These are phyloP conservation scores for Junco hyemalis DNA, from an alignment of 2,113 vertebrate species.

Conservation along the genomic window DNA sequence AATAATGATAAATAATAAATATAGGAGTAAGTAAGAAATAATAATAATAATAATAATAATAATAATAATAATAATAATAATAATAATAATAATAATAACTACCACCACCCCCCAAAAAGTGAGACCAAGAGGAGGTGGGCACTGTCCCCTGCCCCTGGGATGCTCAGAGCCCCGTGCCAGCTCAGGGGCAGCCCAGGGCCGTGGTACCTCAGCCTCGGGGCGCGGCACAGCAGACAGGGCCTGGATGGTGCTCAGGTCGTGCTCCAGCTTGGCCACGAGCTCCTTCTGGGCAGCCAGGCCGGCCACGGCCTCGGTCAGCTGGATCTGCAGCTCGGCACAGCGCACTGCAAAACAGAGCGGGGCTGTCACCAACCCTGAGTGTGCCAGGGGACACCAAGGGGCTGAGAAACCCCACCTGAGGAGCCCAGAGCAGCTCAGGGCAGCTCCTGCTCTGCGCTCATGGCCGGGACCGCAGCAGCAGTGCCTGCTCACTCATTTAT, in stretches of 20 bases:
- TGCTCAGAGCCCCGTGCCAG: too few relatives aligned
- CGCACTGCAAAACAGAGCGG: conserved; percentile 75
- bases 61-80: not conserved
- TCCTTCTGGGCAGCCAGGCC: conserved; percentile 86
- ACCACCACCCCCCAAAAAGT: too few relatives aligned
- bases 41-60: too few relatives aligned
- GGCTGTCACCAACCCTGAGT: not conserved
- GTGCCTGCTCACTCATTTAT: not conserved
- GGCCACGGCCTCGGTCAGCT: conserved; percentile 79
- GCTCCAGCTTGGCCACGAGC: conserved; percentile 89
- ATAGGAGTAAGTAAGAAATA: too few relatives aligned
- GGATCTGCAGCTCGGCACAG: conserved; percentile 85
- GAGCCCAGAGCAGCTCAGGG: not conserved
- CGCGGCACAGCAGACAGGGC: conserved; percentile 78
- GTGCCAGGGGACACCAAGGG: accelerated
- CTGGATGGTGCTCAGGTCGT: conserved; percentile 93
- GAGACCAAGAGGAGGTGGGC: too few relatives aligned
- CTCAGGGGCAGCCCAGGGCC: accelerated
- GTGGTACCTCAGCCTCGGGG: conserved; percentile 84
- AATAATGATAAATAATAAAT: too few relatives aligned
- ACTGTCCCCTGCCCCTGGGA: accelerated
- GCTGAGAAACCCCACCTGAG: not conserved
- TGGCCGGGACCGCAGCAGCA: not conserved
- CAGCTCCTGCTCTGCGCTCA: accelerated
- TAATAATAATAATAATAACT: not conserved